phyloP scores from a whole-genome alignment of 1,140 invertebrate species.

The Diuraphis noxia region DNA sequence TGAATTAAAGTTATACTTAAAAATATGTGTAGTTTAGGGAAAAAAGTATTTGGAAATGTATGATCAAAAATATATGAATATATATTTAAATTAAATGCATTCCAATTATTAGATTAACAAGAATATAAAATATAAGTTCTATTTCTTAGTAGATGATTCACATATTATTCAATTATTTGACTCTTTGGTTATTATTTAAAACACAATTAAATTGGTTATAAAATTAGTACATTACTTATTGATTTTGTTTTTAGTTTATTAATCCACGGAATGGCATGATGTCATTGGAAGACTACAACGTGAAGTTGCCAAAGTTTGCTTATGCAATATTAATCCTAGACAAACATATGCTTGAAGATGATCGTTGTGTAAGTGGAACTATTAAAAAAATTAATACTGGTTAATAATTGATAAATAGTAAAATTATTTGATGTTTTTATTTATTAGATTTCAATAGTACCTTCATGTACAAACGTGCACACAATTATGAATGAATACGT shows the following conservation, averaged over 20 bases:
- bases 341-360: conserved; percentile 27
- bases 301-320: neutral
- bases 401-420: neutral
- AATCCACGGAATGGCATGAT: neutral
- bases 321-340: neutral
- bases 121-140: no score
- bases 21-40: no score
- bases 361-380: conserved; percentile 13
- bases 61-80: no score
- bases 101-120: no score
- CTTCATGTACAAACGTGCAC: neutral
- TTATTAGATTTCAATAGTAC: neutral
- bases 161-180: no score
- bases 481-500: neutral
- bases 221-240: neutral
- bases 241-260: neutral
- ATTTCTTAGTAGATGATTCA: no score
- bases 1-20: no score
- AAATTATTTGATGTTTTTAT: neutral
- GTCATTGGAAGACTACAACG: neutral
- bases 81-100: no score
- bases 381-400: neutral
- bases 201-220: neutral
- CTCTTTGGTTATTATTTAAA: neutral
- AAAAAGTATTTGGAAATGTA: no score